Percentiles rank a stretch among this genome's conserved stretches.
Conservation (phyloP, 2,113 vertebrate genomes). For the Percina caprodes region DNA sequence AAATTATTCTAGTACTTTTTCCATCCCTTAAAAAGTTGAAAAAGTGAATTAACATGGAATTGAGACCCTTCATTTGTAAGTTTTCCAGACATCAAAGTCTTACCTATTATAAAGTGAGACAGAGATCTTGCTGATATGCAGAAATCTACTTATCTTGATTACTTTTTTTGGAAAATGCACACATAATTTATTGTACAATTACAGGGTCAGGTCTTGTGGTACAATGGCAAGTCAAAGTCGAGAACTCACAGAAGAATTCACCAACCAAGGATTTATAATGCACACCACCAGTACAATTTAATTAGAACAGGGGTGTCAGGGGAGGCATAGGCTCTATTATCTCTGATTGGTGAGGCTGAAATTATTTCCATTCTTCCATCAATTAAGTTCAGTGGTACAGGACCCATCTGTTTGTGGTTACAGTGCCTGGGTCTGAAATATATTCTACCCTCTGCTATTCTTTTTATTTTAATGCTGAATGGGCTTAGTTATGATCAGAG, state of each 20-base stretch:
- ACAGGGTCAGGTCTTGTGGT: slow-evolving; percentile 34
- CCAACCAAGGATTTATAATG: slow-evolving; percentile 42
- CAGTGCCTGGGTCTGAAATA: slow-evolving; percentile 54
- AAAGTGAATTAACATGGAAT: slow-evolving; percentile 1
- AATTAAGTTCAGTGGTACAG: slow-evolving; percentile 70
- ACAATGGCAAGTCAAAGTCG: slow-evolving; percentile 18
- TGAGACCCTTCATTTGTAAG: neutral
- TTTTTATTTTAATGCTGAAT: slow-evolving; percentile 66
- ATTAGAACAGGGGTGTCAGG: slow-evolving; percentile 66
- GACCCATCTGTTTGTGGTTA: slow-evolving; percentile 80
- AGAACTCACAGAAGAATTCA: slow-evolving; percentile 44
- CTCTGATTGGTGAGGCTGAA: slow-evolving; percentile 71
- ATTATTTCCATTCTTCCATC: slow-evolving; percentile 77
- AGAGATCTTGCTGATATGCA: slow-evolving; percentile 45
- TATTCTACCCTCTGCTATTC: slow-evolving; percentile 43
- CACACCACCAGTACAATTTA: slow-evolving; percentile 40
- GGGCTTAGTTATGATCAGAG: slow-evolving; percentile 56
- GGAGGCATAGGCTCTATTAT: slow-evolving; percentile 66
- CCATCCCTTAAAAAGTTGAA: neutral
- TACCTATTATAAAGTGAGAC: slow-evolving; percentile 1
- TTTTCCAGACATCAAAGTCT: neutral
- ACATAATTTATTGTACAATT: slow-evolving; percentile 49
- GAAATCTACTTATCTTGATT: slow-evolving; percentile 51
- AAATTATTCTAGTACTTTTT: neutral
- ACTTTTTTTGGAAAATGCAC: slow-evolving; percentile 31